These are phyloP conservation scores for Lipophrys pholis DNA, from an alignment of 2,113 vertebrate species.

Conservation along the genomic window DNA sequence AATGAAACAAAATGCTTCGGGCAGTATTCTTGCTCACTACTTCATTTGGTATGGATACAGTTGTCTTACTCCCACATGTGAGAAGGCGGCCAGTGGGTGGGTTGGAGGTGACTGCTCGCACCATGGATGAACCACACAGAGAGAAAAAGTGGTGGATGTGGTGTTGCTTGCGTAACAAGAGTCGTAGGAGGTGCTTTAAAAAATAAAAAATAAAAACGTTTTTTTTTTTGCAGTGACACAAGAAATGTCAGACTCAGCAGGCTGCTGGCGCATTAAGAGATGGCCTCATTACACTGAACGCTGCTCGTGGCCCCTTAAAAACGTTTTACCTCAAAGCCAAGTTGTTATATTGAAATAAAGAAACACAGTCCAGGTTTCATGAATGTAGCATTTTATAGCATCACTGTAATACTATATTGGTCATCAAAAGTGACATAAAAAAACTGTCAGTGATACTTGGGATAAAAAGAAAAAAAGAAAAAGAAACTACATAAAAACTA, in stretches of 20 bases:
- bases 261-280: slow-evolving; percentile 25
- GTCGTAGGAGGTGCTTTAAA: slow-evolving; percentile 53
- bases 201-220: slow-evolving; percentile 22
- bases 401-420: not conserved
- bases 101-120: slow-evolving; percentile 36
- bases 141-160: slow-evolving; percentile 28
- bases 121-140: slow-evolving; percentile 41
- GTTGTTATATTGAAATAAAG: not conserved
- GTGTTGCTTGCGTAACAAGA: slow-evolving; percentile 48
- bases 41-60: slow-evolving; percentile 8
- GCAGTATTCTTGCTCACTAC: slow-evolving; percentile 19
- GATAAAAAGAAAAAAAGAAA: too few relatives aligned
- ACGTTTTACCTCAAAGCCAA: not conserved
- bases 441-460: not conserved
- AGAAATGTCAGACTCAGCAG: slow-evolving; percentile 59
- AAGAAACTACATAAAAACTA: not conserved
- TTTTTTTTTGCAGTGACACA: slow-evolving; percentile 28
- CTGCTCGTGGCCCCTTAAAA: not conserved
- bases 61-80: slow-evolving; percentile 50
- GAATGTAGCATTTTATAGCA: slow-evolving; percentile 6
- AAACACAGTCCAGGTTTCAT: not conserved
- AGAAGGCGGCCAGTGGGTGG: slow-evolving; percentile 66
- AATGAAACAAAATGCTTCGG: slow-evolving; percentile 28
- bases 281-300: slow-evolving; percentile 25
- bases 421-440: not conserved